Evolutionary conservation across 2,113 vertebrate species (phyloP).

Genomic region (Vulpes vulpes): DNA sequence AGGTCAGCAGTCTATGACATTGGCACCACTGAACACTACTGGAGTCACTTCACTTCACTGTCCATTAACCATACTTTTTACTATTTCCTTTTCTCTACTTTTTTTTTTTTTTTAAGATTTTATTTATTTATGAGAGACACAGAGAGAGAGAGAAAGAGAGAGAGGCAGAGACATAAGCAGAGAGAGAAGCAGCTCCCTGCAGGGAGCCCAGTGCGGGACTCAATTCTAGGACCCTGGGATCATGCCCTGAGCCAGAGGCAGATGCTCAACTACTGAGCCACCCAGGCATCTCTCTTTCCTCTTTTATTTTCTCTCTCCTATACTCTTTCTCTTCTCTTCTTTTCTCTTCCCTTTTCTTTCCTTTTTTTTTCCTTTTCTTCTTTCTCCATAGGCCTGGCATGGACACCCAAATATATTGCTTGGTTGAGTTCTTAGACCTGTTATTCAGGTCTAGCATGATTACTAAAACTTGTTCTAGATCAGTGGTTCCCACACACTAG

Average conservation of each 20-base stretch:
- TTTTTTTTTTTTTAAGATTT: not conserved
- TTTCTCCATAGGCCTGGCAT: not conserved
- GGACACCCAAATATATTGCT: not conserved
- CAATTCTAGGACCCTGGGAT: too few species aligned
- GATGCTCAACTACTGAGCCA: too few species aligned
- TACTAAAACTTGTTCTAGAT: not conserved
- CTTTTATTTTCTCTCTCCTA: not conserved
- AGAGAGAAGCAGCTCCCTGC: too few species aligned
- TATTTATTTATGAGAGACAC: too few species aligned
- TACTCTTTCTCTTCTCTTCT: too few species aligned
- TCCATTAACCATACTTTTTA: not conserved
- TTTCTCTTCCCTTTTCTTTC: not conserved
- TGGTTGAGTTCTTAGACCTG: not conserved
- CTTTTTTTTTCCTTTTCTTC: not conserved
- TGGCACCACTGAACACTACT: not conserved
- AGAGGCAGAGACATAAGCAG: too few species aligned
- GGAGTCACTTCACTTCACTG: not conserved
- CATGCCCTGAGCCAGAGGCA: too few species aligned
- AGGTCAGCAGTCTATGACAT: not conserved
- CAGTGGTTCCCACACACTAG: not conserved
- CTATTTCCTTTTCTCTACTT: not conserved
- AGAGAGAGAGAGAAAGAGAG: too few species aligned
- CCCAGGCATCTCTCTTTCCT: too few species aligned
- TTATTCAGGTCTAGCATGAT: slow-evolving; percentile 18
- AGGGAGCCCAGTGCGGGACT: too few species aligned